These are phyloP conservation scores for Acropora tenuis DNA, from an alignment of 64 coral and sea anemone genomes.

Conservation along the genomic window DNA sequence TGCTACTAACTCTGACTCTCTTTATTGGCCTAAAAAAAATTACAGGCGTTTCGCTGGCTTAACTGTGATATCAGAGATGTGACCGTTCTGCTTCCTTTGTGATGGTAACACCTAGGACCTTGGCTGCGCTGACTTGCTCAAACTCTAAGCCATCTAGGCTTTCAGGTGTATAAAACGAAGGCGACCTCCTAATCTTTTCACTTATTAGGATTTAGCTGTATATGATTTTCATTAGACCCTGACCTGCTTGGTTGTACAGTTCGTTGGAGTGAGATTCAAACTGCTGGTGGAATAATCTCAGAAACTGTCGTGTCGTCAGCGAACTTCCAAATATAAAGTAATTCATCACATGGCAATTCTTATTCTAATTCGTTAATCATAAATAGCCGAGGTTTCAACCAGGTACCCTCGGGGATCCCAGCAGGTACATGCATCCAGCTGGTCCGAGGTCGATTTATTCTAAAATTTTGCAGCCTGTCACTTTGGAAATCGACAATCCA, in stretches of 20 bases:
- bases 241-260: neutral
- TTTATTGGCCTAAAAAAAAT: neutral
- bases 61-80: neutral
- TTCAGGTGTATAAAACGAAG: neutral
- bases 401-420: neutral
- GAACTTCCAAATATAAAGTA: no score
- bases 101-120: neutral
- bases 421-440: neutral
- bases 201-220: neutral
- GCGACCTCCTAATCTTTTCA: neutral
- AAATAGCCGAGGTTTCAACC: neutral
- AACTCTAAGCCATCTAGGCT: neutral
- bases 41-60: neutral
- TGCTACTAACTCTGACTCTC: neutral
- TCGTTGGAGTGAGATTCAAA: neutral
- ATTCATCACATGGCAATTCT: neutral
- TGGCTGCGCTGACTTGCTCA: neutral
- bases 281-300: neutral
- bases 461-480: neutral
- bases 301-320: neutral
- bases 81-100: neutral
- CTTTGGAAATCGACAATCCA: neutral
- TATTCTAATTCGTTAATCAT: neutral
- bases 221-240: neutral
- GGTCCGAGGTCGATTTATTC: neutral